Evolutionary conservation across 2,888 invertebrate species (phyloP).

Genomic region (Aleiodes testaceus): DNA sequence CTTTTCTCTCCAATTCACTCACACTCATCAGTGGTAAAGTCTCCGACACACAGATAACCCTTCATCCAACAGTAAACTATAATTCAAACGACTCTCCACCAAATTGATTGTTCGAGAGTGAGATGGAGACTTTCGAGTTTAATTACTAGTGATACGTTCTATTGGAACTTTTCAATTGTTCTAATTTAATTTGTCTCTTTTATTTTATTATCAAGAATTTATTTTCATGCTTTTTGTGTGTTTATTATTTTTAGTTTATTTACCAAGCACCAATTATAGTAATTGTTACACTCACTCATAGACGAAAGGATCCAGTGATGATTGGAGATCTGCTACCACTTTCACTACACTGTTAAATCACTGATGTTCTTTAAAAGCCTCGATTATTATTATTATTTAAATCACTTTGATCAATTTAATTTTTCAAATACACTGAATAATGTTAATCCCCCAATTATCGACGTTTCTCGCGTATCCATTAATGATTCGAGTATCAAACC

Average conservation of each 20-base stretch:
- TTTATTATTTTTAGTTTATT: too few relatives aligned
- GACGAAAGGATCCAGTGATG: slow-evolving; percentile 37
- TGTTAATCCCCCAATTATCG: not conserved
- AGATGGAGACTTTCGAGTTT: slow-evolving; percentile 8
- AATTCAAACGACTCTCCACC: slow-evolving; percentile 17
- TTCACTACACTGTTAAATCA: slow-evolving; percentile 21
- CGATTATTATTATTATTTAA: too few relatives aligned
- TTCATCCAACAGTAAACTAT: slow-evolving; percentile 17
- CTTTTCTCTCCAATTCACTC: slow-evolving; percentile 4
- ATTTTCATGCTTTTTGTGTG: too few relatives aligned
- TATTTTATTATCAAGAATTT: not conserved
- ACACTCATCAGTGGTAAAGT: slow-evolving; percentile 11
- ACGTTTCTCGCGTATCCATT: slow-evolving; percentile 28
- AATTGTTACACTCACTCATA: slow-evolving; percentile 33
- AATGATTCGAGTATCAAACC: slow-evolving; percentile 3
- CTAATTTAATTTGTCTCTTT: slow-evolving; percentile 18
- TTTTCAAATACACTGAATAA: too few relatives aligned
- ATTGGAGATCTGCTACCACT: slow-evolving; percentile 20
- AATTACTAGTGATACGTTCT: slow-evolving; percentile 23
- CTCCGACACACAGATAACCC: not conserved
- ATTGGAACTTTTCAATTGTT: slow-evolving; percentile 29
- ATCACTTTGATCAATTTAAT: not conserved
- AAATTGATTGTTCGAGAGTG: slow-evolving; percentile 15
- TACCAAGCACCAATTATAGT: not conserved
- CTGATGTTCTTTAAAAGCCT: not conserved